Evolutionary conservation across 2,888 invertebrate genomes (phyloP), one percentile per base, ranked within the genome.

Genomic region (Thecocarcelia acutangulata): DNA sequence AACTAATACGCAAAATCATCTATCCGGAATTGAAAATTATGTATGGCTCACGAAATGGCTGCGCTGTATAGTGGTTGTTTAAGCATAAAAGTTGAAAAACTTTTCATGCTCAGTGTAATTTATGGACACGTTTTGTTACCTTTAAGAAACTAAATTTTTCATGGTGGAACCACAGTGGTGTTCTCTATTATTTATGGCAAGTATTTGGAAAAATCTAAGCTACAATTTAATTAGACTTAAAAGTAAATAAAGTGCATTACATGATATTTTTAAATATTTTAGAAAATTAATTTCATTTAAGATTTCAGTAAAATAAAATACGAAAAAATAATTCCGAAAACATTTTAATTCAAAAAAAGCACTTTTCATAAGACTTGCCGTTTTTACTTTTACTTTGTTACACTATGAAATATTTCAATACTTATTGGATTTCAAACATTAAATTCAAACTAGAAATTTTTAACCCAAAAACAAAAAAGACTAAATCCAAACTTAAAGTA

Each of bases 21-120:
- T 94, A 94, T 89, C 96, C 96, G 5, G 97, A 97, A 91, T 92
- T 97, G 79, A 96, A 95, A 90, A 94, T 95, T 85, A 93, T 97
- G 83, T 97, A 95, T 88, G 97, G 97, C 83, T 93, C 93, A 84
- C 93, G 94, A 87, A 94, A 93, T 87, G 96, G 96, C 83, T 96
- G 97, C 91, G 94, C 94, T 85, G 94, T 97, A 92, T 96, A 93
- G 93, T 92, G 90, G 90, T 90, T 90, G 89, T 87, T 84, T 64
- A 83, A 83, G 83, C 83, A 80, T 82, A 84, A 84, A 84, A 84
- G 84, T 84, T 84, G 84, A 83, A 84, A 84, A 78, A 84, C 84
- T 84, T 84, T 84, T 82, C 50, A 82, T 82, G 81, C 81, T 78
- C 64, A 56, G 28, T 74, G 77, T 78, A 81, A 58, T 77, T 59